phyloP scores from a whole-genome alignment of 2,113 vertebrate species.

The Halcyon malimbica region DNA sequence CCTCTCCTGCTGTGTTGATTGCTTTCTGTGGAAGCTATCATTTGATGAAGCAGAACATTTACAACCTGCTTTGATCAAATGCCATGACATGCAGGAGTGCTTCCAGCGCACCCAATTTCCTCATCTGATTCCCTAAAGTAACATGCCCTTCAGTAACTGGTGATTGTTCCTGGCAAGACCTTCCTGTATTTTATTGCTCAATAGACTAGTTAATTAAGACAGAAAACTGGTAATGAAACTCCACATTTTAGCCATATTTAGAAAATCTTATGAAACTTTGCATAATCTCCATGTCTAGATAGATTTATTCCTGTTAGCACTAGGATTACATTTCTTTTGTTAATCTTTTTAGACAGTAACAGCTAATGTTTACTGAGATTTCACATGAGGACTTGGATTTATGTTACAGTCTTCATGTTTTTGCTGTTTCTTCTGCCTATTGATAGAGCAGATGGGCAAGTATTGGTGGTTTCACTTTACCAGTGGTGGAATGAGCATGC shows the following conservation, averaged over 20 bases:
- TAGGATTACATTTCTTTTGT: neutral
- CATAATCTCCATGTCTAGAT: neutral
- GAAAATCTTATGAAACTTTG: neutral
- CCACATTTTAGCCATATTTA: neutral
- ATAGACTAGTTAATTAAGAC: neutral
- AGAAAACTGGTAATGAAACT: neutral
- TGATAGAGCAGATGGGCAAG: neutral
- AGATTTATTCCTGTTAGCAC: neutral
- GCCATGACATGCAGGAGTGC: neutral
- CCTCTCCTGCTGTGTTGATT: neutral
- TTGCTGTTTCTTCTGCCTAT: neutral
- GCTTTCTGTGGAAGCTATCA: neutral
- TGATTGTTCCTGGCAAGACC: neutral
- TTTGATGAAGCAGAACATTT: constrained; percentile 6
- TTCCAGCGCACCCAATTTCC: neutral
- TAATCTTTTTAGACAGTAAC: constrained; percentile 14
- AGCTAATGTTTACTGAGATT: constrained; percentile 26
- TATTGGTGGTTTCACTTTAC: neutral
- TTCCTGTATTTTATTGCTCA: neutral
- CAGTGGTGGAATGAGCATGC: neutral
- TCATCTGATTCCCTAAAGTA: neutral
- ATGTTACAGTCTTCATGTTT: neutral
- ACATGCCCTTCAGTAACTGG: neutral
- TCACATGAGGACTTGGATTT: neutral
- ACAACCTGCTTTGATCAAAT: neutral